A percentile compares a stretch with the other conserved stretches of the same genome.
Conservation (phyloP, 2,797 vertebrate species). For the Tragelaphus oryx region DNA sequence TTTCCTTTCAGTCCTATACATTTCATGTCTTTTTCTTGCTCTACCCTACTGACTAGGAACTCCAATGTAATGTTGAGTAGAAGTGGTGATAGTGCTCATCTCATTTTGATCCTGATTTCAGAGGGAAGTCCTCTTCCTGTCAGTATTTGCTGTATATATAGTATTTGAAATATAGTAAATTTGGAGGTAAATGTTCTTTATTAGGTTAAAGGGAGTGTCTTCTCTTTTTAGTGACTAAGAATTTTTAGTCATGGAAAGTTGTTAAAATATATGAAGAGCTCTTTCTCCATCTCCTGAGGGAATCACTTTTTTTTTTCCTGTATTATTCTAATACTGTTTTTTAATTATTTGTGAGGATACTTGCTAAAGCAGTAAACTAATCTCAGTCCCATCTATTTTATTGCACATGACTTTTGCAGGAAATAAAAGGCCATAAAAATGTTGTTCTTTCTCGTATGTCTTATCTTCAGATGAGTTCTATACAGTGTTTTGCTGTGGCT, state of each 20-base stretch:
- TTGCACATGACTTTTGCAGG: neutral
- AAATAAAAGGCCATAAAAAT: constrained; percentile 29
- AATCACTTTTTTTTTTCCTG: neutral
- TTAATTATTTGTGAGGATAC: neutral
- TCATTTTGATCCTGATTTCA: neutral
- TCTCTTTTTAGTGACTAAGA: neutral
- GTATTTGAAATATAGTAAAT: neutral
- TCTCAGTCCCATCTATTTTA: neutral
- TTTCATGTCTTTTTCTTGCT: neutral
- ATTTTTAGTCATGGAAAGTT: neutral
- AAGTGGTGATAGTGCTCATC: neutral
- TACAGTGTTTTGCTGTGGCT: constrained; percentile 2
- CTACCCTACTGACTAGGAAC: neutral
- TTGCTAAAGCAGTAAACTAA: neutral
- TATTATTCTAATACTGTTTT: neutral
- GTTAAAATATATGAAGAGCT: neutral
- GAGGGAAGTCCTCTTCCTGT: neutral
- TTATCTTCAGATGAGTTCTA: constrained; percentile 35
- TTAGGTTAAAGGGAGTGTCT: neutral
- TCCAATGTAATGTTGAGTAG: neutral
- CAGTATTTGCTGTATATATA: neutral
- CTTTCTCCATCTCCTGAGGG: neutral
- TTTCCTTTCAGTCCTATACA: neutral
- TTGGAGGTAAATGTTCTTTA: neutral
- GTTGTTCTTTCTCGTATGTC: neutral